phyloP scores from a whole-genome alignment of 2,797 vertebrate species.

The Centroberyx gerrardi region DNA sequence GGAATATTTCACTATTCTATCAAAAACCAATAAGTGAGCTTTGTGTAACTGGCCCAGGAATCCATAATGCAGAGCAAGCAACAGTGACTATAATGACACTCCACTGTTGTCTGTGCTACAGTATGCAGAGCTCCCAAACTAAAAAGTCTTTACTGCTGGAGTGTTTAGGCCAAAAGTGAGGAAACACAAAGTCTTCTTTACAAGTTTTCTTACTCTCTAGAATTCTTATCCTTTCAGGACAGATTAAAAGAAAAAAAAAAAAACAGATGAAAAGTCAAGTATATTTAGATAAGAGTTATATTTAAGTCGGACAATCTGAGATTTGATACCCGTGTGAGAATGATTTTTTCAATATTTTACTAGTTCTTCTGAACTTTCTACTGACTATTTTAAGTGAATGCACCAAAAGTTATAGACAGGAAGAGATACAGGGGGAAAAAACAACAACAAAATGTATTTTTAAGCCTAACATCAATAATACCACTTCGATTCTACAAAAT shows the following conservation, averaged over 20 bases:
- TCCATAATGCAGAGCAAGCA: slow-evolving; percentile 16
- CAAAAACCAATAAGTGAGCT: not conserved
- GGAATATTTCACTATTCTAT: not conserved
- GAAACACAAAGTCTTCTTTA: slow-evolving; percentile 18
- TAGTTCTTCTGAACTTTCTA: slow-evolving; percentile 23
- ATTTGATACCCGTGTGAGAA: slow-evolving; percentile 20
- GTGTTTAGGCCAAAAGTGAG: slow-evolving; percentile 38
- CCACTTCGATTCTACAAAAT: slow-evolving; percentile 31
- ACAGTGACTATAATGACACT: slow-evolving; percentile 1
- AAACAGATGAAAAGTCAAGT: slow-evolving; percentile 41
- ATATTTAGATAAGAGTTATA: slow-evolving; percentile 35
- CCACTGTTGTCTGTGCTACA: not conserved
- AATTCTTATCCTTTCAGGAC: slow-evolving; percentile 21
- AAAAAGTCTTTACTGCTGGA: slow-evolving; percentile 24
- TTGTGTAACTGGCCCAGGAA: not conserved
- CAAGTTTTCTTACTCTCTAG: not conserved
- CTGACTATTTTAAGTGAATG: slow-evolving; percentile 27
- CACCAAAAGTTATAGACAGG: slow-evolving; percentile 11
- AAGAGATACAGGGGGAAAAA: slow-evolving; percentile 20
- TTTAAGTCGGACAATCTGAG: not conserved
- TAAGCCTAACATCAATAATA: slow-evolving; percentile 11
- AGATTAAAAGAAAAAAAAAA: slow-evolving; percentile 15
- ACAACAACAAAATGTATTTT: not conserved
- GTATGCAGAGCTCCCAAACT: not conserved
- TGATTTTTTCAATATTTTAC: slow-evolving; percentile 17